Percentiles rank a stretch among this genome's conserved stretches.
Conservation (phyloP, 2,113 vertebrate genomes). For the Prinia subflava region DNA sequence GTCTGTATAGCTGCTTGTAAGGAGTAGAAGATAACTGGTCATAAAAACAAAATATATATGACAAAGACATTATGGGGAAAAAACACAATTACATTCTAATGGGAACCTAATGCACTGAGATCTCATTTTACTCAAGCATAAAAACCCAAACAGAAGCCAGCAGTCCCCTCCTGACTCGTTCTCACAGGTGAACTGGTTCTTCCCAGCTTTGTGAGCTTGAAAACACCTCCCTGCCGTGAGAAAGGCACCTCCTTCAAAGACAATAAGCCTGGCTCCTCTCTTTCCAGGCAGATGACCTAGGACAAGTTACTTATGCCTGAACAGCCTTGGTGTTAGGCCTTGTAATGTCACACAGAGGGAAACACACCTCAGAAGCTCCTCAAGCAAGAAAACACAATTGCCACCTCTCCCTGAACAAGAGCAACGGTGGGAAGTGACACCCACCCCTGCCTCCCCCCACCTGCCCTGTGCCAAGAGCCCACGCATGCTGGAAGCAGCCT, state of each 20-base stretch:
- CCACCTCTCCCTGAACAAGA: fast-evolving
- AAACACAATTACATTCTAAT: constrained; percentile 26
- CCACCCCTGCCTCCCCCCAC: neutral
- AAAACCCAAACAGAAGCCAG: constrained; percentile 42
- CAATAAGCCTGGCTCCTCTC: constrained; percentile 2
- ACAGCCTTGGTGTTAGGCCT: neutral
- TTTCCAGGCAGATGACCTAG: constrained; percentile 51
- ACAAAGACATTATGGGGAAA: constrained; percentile 6
- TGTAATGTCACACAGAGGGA: neutral
- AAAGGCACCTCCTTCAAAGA: constrained; percentile 51
- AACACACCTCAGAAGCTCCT: neutral
- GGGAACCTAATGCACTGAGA: neutral
- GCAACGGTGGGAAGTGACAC: fast-evolving
- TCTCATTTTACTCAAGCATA: constrained; percentile 47
- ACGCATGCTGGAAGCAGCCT: fast-evolving
- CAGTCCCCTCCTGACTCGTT: constrained; percentile 26
- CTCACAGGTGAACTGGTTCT: constrained; percentile 42
- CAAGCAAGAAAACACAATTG: neutral
- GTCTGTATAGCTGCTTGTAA: neutral
- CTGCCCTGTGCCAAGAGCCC: neutral
- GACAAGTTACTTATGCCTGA: neutral
- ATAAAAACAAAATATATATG: constrained; percentile 28
- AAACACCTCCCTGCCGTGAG: constrained; percentile 31
- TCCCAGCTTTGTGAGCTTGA: neutral
- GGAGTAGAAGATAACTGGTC: neutral